Evolutionary conservation across 2,888 invertebrate genomes (phyloP), one percentile per base, ranked within the genome.

Genomic region (Hydrotaea diabolus): DNA sequence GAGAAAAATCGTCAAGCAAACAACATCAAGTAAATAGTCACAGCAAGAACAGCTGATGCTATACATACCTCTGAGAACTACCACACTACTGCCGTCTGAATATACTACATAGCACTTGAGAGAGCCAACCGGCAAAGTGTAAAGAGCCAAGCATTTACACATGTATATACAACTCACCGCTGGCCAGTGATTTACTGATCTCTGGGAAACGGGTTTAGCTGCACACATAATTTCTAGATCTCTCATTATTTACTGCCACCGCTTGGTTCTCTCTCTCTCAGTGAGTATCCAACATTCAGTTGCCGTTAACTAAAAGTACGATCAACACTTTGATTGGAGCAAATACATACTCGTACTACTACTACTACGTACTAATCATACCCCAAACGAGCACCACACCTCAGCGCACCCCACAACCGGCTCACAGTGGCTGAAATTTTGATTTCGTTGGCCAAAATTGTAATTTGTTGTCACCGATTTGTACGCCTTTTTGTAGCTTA

Each of bases 31-130:
- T 55, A 21, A 66, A 31, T 31, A 7, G 31, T 31, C 31, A 31
- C 31, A 66, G n/a, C 31, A 49, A 43, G 39, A 73, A 82, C 59
- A 74, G 72, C 82, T 57, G 64, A 75, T 73, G 46, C 49, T 3
- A 43, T 1, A n/a, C 49, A n/a, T n/a, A 8, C 15, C 8, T 4
- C 3, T 49, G 49, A 49, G n/a, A 8, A 49, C n/a, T n/a, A 9
- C 49, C 49, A 43, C 49, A 15, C 13, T 39, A n/a, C n/a, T n/a
- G n/a, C n/a, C n/a, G n/a, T n/a, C n/a, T n/a, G n/a, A n/a, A n/a
- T n/a, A n/a, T n/a, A n/a, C n/a, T n/a, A n/a, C n/a, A n/a, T n/a
- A n/a, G n/a, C n/a, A n/a, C n/a, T n/a, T n/a, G n/a, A n/a, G n/a
- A 49, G 49, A 49, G 49, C 49, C 15, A n/a, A 49, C 49, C 1